A percentile compares a stretch with the other conserved stretches of the same genome.
These are phyloP conservation scores for Poeciliopsis turrubarensis DNA, from an alignment of 2,113 vertebrate species.

Conservation along the genomic window DNA sequence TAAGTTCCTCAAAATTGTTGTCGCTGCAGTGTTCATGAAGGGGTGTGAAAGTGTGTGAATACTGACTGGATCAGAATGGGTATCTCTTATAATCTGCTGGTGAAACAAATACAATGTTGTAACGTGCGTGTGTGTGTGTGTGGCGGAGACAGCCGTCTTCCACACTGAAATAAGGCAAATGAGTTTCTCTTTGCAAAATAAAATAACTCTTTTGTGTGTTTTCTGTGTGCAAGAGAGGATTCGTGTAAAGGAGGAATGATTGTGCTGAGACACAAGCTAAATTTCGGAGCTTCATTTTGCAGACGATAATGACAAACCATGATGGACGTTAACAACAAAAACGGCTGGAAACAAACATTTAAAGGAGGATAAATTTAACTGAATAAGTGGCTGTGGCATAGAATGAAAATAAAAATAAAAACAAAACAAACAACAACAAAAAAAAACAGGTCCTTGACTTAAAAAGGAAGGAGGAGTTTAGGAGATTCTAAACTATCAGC, in stretches of 20 bases:
- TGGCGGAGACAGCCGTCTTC: background rate
- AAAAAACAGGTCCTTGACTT: constrained; percentile 58
- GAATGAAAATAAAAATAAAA: constrained; percentile 20
- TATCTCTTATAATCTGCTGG: constrained; percentile 42
- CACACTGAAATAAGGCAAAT: background rate
- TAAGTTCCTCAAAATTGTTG: constrained; percentile 22
- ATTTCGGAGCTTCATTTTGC: constrained; percentile 34
- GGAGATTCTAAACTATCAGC: constrained; percentile 57
- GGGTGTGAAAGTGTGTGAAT: constrained; percentile 1
- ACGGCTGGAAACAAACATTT: constrained; percentile 26
- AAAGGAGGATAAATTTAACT: constrained; percentile 20
- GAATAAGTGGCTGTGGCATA: constrained; percentile 39
- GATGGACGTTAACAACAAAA: constrained; percentile 51
- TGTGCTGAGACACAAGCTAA: constrained; percentile 59
- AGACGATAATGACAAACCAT: constrained; percentile 27
- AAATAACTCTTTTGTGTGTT: background rate
- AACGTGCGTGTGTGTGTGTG: constrained; percentile 8
- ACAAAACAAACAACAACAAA: constrained; percentile 11
- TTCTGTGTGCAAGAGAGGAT: background rate
- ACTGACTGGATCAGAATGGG: constrained; percentile 34
- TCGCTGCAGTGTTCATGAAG: constrained; percentile 33
- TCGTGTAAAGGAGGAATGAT: constrained; percentile 20
- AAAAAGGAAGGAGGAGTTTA: constrained; percentile 61
- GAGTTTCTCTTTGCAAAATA: background rate
- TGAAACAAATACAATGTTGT: constrained; percentile 46